These are phyloP conservation scores for Tiphia femorata DNA, from an alignment of 2,888 invertebrate genomes.

Conservation along the genomic window DNA sequence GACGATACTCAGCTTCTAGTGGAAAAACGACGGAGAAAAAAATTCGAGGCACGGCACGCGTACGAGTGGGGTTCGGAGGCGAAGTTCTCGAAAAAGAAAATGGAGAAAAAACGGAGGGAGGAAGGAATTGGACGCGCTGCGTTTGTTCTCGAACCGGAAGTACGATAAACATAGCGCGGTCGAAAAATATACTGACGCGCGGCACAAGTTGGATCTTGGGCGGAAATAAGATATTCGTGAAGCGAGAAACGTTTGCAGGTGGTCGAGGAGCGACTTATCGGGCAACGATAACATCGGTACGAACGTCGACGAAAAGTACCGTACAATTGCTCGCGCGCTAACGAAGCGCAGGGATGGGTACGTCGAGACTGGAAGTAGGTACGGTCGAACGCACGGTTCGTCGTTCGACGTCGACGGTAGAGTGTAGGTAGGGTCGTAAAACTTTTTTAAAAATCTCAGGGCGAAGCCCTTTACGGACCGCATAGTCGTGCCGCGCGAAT, in stretches of 20 bases:
- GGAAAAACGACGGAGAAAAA: neutral
- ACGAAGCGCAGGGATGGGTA: no score
- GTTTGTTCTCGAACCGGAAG: constrained; percentile 1
- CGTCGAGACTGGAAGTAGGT: no score
- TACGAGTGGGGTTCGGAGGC: neutral
- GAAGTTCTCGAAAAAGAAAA: constrained; percentile 26
- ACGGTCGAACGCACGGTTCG: no score
- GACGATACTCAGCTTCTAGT: neutral
- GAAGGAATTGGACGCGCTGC: constrained; percentile 5
- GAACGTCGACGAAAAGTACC: no score
- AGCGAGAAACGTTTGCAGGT: no score
- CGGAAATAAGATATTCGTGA: no score
- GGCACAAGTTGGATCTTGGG: no score
- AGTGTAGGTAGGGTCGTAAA: constrained; percentile 50
- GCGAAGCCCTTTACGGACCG: constrained; percentile 28
- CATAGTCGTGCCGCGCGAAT: neutral
- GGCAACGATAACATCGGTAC: no score
- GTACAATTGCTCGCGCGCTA: no score
- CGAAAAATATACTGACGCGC: constrained; percentile 37
- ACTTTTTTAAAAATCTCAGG: constrained; percentile 51
- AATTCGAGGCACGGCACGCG: neutral
- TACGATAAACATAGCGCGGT: neutral
- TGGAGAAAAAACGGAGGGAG: constrained; percentile 22
- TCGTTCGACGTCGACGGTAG: constrained; percentile 21
- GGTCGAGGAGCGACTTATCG: no score